Base-by-base conservation (phyloP, 30 jellyfish, hydroid and myxozoan species). In the Morbakka virulenta region DNA sequence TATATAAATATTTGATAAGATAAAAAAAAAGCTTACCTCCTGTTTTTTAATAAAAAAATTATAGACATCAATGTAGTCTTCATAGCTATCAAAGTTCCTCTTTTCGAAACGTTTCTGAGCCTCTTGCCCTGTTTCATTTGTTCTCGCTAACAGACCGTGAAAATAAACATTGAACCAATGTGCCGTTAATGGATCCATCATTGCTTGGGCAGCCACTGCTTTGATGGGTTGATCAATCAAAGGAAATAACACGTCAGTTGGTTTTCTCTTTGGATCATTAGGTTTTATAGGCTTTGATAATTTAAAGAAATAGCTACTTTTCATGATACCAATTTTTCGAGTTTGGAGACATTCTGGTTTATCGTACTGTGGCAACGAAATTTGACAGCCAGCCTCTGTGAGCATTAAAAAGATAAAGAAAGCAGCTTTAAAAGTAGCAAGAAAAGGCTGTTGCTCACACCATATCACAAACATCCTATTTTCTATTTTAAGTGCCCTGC, bases 161-260 rank as follows among this genome's bases (percentile, higher is more conserved):
- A 85, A 92, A 67, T 92, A 92, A 13, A 85, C 82, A 31, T 77
- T 85, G 86, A 92, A 92, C 96, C 96, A 92, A 48, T 82, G 92
- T 4, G 98, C 87, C 12, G 92, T 86, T 67, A 72, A 77, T 12
- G 80, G 81, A 72, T 85, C 98, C 77, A 92, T 67, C 96, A 83
- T 84, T 4, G 95, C 33, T 67, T 76, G 68, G 4, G 69, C 36
- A 2, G 70, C 84, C 1, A 85, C 72, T 12, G 34, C 80, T 27
- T 67, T 73, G 0, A 67, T 64, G 0, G 93, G 0, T 62, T 92
- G 96, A 65, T 92, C 80, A 22, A 92, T 17, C 4, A 52, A 47
- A 34, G 98, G 98, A 22, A 86, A 84, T 14, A 74, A 35, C 0
- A 75, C 52, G 14, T 85, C 95, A 2, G 27, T 57, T 13, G 63